Evolutionary conservation across 1,140 invertebrate genomes (phyloP), one percentile per base, ranked within the genome.

Genomic region (Andricus grossulariae): DNA sequence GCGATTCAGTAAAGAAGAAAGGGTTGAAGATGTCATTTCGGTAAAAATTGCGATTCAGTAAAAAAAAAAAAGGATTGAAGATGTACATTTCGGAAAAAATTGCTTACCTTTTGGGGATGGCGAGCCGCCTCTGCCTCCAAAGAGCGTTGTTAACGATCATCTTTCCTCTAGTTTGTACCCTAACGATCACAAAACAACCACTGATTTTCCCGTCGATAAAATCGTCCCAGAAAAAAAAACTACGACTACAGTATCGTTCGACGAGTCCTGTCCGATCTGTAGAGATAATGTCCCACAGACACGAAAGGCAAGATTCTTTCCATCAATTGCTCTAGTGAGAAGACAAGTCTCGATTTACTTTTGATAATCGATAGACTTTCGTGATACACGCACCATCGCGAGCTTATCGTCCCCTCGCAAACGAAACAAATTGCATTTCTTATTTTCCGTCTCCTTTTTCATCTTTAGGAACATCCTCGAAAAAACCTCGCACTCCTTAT

Each of bases 91-190:
- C 1, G 39, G 57, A 55, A 50, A 66, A 25, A 72, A 13, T 0
- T 19, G 52, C 75, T 83, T 75, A 91, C 90, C 90, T 90, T 81
- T 91, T 91, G 3, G 90, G 88, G 73, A 91, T 87, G 51, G 82
- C 85, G 50, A 91, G 73, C 72, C 89, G 84, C 72, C 88, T 86
- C 77, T 90, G 89, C 71, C 88, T 84, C 85, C 88, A 88, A 74
- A 87, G 73, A 18, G 85, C 82, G 81, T 88, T 87, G 66, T 88
- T 88, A 50, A 85, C 82, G 25, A 86, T 86, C 84, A 87, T 87
- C 70, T 76, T 81, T 74, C 19, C 5, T 70, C n/a, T 52, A 49
- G 25, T 55, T 72, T 76, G 39, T 39, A 15, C 39, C 39, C 32
- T 32, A 66, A 66, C 60, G 32, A 45, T 66, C 60, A 66, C 60